These are phyloP conservation scores for Dendrocincla tyrannina DNA, from an alignment of 2,797 vertebrate genomes.

Conservation along the genomic window DNA sequence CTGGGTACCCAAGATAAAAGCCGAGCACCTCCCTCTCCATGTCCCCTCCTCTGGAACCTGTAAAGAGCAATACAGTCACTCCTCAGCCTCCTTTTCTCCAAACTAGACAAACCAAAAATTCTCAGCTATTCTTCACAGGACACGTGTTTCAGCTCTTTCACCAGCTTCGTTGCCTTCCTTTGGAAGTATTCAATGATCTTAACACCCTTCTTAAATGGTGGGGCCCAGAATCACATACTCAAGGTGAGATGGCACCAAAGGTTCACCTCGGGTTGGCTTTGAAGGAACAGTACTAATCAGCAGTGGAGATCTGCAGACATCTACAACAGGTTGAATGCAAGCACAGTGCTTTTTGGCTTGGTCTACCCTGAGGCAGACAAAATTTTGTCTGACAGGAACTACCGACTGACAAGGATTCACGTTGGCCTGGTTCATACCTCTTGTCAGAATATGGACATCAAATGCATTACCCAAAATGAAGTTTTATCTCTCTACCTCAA, in stretches of 20 bases:
- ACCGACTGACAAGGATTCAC: neutral
- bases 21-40: neutral
- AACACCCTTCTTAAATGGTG: neutral
- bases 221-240: neutral
- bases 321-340: neutral
- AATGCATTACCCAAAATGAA: neutral
- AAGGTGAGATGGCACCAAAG: neutral
- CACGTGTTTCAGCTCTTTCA: neutral
- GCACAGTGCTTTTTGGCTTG: neutral
- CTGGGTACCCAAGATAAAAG: neutral
- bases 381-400: neutral
- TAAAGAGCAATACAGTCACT: neutral
- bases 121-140: fast-evolving
- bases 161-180: neutral
- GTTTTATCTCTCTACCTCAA: neutral
- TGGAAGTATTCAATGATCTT: neutral
- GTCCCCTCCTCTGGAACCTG: neutral
- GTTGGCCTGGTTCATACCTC: neutral
- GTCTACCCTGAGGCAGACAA: neutral
- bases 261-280: neutral
- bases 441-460: neutral
- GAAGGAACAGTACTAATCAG: neutral
- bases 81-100: neutral
- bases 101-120: neutral
- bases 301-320: neutral